A percentile compares a stretch with the other conserved stretches of the same genome.
phyloP scores from a whole-genome alignment of 2,888 invertebrate genomes.

The Diplolepis rosae region DNA sequence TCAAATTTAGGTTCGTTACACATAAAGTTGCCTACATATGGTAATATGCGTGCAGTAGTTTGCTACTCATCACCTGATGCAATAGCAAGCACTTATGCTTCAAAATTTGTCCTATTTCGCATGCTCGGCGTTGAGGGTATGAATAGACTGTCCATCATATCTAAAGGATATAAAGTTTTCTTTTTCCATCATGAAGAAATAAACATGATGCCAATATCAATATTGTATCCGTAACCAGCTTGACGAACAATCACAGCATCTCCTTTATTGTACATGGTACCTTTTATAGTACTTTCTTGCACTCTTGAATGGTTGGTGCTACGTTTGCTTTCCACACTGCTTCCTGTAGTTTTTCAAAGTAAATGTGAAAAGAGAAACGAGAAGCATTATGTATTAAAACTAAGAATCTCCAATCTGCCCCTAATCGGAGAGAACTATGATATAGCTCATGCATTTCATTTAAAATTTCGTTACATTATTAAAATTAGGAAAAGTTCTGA shows the following conservation, averaged over 20 bases:
- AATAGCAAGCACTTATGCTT: slow-evolving; percentile 37
- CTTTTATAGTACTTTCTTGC: slow-evolving; percentile 38
- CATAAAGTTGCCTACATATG: slow-evolving; percentile 28
- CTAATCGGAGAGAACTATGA: slow-evolving; percentile 33
- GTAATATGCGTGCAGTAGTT: slow-evolving; percentile 41
- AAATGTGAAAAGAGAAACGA: slow-evolving; percentile 16
- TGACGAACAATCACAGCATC: slow-evolving; percentile 32
- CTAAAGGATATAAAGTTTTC: slow-evolving; percentile 34
- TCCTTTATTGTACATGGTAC: slow-evolving; percentile 39
- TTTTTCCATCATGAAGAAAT: slow-evolving; percentile 17
- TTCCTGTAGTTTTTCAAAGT: slow-evolving; percentile 6
- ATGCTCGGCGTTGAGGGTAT: slow-evolving; percentile 34
- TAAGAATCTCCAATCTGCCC: slow-evolving; percentile 17
- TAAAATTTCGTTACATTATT: background rate
- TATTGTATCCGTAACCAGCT: slow-evolving; percentile 37
- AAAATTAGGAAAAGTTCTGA: slow-evolving; percentile 2
- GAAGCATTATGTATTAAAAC: background rate
- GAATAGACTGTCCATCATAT: slow-evolving; percentile 35
- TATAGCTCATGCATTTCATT: background rate
- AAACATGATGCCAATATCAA: slow-evolving; percentile 38
- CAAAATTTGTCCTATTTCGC: slow-evolving; percentile 27
- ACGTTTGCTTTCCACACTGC: background rate
- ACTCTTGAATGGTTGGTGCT: slow-evolving; percentile 25
- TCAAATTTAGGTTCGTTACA: slow-evolving; percentile 39
- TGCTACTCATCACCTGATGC: slow-evolving; percentile 32